Evolutionary conservation across 2,797 vertebrate genomes (phyloP), one percentile per base, ranked within the genome.

Genomic region (Linurgus olivaceus): DNA sequence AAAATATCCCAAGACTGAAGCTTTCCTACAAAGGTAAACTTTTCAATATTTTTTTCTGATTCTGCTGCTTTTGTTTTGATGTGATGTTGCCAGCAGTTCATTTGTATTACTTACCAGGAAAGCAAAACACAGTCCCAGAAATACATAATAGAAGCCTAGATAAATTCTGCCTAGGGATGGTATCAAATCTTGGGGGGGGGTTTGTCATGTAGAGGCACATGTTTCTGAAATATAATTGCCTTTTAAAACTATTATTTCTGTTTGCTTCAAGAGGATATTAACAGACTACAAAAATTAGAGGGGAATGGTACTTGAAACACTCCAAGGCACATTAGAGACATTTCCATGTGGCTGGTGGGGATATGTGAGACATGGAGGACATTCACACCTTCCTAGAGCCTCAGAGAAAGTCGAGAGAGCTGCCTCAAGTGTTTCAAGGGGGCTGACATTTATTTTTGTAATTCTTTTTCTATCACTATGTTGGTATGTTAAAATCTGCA

Each of bases 11-110:
- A 68, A 98, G 99, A 86, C 98, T 99, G 92, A 99, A 98, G 96
- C 98, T 99, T 92, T 98, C 98, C 95, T 98, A 99, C 96, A 99
- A 98, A 99, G 99, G 99, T 99, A 98, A 98, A 97, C 62, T 75
- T 84, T n/a, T 61, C n/a, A 65, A 44, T 44, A 45, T 3, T 93
- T 88, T 92, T 91, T 84, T 81, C 65, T 82, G 33, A 48, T 87
- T 87, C 47, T 87, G 31, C 23, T 70, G 15, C 81, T 90, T 84
- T 66, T 84, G 61, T 94, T 95, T 95, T 90, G 58, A 78, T 93
- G 59, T 73, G 58, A 24, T 62, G 8, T 82, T 94, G 89, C 83
- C 62, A 90, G 17, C 48, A 89, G 55, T 81, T 94, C n/a, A 79
- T 94, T 93, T 94, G 20, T 88, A 62, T 88, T 93, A 87, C 50